Evolutionary conservation across 2,888 invertebrate species (phyloP), one percentile per base, ranked within the genome.

Genomic region (Diadegma fenestrale): DNA sequence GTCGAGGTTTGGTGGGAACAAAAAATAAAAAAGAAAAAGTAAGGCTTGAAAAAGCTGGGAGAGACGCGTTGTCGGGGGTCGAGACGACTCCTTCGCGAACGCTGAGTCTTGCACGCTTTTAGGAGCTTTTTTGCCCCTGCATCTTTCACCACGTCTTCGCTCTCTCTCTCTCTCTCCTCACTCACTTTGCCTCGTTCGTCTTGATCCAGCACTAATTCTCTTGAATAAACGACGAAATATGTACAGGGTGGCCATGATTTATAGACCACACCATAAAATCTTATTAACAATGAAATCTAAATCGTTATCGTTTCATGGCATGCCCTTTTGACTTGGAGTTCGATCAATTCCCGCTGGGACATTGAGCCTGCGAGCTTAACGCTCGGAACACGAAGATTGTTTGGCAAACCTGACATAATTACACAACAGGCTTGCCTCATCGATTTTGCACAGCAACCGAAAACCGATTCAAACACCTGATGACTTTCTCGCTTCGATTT

Each of bases 121-220:
- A 72, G 72, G 37, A 54, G 54, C 19, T 54, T 72, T 66, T 54
- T 41, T 22, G 22, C 54, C 22, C 54, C 41, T 30, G 51, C 51
- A 72, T 72, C 54, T 54, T 72, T 58, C 41, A 37, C 51, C 12
- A 58, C 54, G 51, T 33, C 51, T 51, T 37, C 37, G 7, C 51
- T 37, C 71, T 51, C 71, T n/a, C 7, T 22, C 71, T 37, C 37
- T 14, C 51, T 37, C 71, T 51, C 71, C 26, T 14, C 37, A 17
- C 72, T 58, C 58, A 72, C 30, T 54, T 77, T 54, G 17, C 77
- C 26, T 68, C 77, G 66, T 77, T 33, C 30, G 64, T 77, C 77
- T 68, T 77, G 54, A 68, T 77, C 43, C 22, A 22, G 22, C 22
- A n/a, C 77, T 68, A 68, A 68, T 77, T 58, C 54, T n/a, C 17